A percentile compares a stretch with the other conserved stretches of the same genome.
Evolutionary conservation across 2,797 vertebrate genomes (phyloP).

Genomic region (Mionectes olivaceus): DNA sequence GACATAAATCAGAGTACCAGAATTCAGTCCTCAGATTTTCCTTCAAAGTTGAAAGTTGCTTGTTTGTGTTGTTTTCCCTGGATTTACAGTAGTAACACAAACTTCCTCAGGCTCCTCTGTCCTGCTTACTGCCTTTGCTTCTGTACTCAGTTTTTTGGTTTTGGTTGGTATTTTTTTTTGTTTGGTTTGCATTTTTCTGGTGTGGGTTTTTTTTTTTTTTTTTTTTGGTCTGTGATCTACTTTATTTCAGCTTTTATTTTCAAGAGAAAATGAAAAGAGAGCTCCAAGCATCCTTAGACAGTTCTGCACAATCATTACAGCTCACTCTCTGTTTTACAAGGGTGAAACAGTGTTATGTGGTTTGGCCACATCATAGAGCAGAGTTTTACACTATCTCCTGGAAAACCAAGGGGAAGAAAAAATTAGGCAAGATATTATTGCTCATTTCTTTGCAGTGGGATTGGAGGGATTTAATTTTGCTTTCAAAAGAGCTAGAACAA

Average conservation of each 20-base stretch:
- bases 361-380: neutral
- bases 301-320: neutral
- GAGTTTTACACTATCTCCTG: conserved; percentile 5
- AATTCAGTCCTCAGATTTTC: neutral
- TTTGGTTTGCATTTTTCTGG: too few species aligned
- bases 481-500: conserved; percentile 28
- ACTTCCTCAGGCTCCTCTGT: neutral
- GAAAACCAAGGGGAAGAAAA: conserved; percentile 28
- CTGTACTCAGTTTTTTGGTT: neutral
- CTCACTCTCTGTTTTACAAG: neutral
- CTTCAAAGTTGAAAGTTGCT: conserved; percentile 18
- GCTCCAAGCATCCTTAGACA: neutral
- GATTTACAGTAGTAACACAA: neutral
- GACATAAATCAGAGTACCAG: conserved; percentile 15
- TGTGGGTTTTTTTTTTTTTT: too few species aligned
- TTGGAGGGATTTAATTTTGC: neutral
- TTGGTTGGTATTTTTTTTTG: too few species aligned
- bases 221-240: neutral
- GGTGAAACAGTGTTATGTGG: neutral
- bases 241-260: neutral
- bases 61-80: neutral
- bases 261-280: neutral
- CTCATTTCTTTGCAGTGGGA: neutral
- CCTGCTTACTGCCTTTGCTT: neutral
- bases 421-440: neutral